Base-by-base conservation (phyloP, 1,140 invertebrate species). In the Drosophila ohnishii region DNA sequence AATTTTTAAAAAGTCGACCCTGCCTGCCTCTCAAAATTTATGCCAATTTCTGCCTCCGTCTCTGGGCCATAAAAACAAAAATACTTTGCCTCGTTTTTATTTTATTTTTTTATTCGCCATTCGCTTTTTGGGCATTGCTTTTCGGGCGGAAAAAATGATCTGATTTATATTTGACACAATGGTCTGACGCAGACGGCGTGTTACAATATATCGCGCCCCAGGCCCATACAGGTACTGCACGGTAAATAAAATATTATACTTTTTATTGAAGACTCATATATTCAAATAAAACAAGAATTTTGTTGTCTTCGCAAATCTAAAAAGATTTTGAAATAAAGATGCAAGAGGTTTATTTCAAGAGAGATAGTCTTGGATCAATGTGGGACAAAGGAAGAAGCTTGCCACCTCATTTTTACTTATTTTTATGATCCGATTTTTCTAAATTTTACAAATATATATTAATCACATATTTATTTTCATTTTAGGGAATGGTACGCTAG, bases 161-260 rank as follows among this genome's bases (percentile, higher is more conserved):
- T 87, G 87, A 90, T 90, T 90, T 90, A 90, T 90, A 90, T 90
- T 90, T 90, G 87, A 90, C 87, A 90, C 86, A 90, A 90, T 90
- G 82, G 82, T 72, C 78, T 82, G 76, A 64, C 62, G 42, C 55
- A 57, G 76, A 72, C 63, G 65, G 64, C 67, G 73, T 73, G 67
- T 83, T 73, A 77, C 64, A 75, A 50, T 61, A 82, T 72, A 63
- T 40, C 66, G 47, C 47, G 32, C 60, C 37, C 13, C n/a, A 16
- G 30, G 16, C 5, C 28, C 47, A 28, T 37, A 61, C 73, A 67
- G 51, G 59, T 75, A 53, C 7, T 53, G 13, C 50, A 35, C 50
- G 5, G 50, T 14, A 22, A 53, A 14, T 22, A 35, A 53, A 35
- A 22, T 10, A 22, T 19, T 14, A 0, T 9, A 4, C 0, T 5